Base-by-base conservation (phyloP, 2,113 vertebrate genomes). In the Callipepla californica region DNA sequence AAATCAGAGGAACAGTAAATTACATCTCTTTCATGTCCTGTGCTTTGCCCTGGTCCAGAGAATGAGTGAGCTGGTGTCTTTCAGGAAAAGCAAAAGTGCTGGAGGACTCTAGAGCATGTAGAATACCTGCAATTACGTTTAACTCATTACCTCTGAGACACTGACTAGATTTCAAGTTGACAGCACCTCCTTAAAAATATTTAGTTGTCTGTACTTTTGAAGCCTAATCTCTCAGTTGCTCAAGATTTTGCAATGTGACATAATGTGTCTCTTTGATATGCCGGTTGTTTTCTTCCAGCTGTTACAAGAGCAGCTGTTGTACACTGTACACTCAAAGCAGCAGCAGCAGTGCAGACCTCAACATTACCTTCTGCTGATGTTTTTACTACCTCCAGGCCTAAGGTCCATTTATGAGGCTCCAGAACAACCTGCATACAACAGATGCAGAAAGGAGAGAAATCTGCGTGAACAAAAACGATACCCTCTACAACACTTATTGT, bases 241-340 rank as follows among this genome's bases (percentile, higher is more conserved):
- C 47, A 87, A 87, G 44, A 42, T 11, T 70, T 63, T 87, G 74
- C 69, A 67, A 38, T 93, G 51, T 51, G 83, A 85, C 69, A 68
- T 84, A 93, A 67, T 57, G 55, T 38, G 26, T 32, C 22, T 92
- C 67, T 97, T 81, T 87, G 61, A 34, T 80, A 92, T 89, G 48
- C 25, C 86, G 92, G 83, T 95, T 75, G n/a, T 91, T 96, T 96
- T 51, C 72, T 97, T 86, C 70, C 76, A 96, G 82, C 85, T 95
- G 47, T 80, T 95, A 50, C 26, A 81, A 81, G 63, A 96, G 48
- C 63, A 94, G 63, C 81, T 95, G 76, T 73, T 88, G 85, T 36
- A 80, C 61, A 40, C 30, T 80, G 69, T n/a, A n/a, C n/a, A n/a
- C n/a, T n/a, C n/a, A 94, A 66, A 80, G 26, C 69, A 93, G 68